Percentiles rank a stretch among this genome's conserved stretches.
Evolutionary conservation across 2,888 invertebrate species (phyloP).

Genomic region (Pardosa pseudoannulata): DNA sequence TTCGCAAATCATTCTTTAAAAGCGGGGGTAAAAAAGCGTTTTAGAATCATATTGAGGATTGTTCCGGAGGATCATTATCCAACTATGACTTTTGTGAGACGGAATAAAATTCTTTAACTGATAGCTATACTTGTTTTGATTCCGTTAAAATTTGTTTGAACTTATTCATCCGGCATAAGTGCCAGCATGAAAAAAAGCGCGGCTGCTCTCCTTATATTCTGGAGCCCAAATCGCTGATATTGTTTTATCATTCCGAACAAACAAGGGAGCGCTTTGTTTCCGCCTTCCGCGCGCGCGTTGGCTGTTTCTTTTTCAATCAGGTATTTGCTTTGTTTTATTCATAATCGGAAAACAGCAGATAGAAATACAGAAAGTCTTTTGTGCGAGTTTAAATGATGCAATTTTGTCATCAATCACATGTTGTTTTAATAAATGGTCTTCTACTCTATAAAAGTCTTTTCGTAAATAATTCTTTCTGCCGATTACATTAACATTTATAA

Average conservation of each 20-base stretch:
- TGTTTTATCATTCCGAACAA: neutral
- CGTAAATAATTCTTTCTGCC: neutral
- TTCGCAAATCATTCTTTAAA: neutral
- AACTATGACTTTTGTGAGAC: neutral
- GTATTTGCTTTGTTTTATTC: slow-evolving; percentile 12
- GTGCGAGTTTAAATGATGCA: neutral
- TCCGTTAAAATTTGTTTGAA: slow-evolving; percentile 5
- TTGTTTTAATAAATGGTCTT: neutral
- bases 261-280: neutral
- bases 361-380: neutral
- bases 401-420: neutral
- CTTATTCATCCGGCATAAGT: neutral
- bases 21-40: neutral
- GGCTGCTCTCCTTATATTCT: neutral
- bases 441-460: neutral
- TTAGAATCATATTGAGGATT: neutral
- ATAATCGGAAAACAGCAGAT: slow-evolving; percentile 1
- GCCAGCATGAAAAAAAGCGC: neutral
- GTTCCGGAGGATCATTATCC: neutral
- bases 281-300: neutral
- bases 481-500: neutral
- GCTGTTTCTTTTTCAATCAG: neutral
- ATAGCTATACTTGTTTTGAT: neutral
- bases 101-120: neutral
- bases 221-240: neutral